A percentile compares a stretch with the other conserved stretches of the same genome.
Conservation (phyloP, 2,797 vertebrate genomes). For the Eremophila alpestris region DNA sequence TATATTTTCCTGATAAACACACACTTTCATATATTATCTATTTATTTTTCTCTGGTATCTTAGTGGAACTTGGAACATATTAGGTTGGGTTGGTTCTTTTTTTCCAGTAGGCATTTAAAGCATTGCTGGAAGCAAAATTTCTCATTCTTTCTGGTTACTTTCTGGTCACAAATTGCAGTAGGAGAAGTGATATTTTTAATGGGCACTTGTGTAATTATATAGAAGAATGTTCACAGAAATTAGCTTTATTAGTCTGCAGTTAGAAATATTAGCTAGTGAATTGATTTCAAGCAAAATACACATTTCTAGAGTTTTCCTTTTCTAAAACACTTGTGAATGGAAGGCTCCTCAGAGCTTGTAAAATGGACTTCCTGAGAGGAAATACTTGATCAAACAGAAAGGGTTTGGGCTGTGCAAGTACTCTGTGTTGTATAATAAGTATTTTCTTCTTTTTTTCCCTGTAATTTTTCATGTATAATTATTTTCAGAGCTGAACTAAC, state of each 20-base stretch:
- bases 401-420: neutral
- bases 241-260: neutral
- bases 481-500: neutral
- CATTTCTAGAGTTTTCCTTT: neutral
- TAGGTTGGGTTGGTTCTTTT: neutral
- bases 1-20: slow-evolving; percentile 13
- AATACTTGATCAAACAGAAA: neutral
- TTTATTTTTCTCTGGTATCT: slow-evolving; percentile 24
- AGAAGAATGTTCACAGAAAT: neutral
- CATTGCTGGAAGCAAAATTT: neutral
- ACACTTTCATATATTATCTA: neutral
- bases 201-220: neutral
- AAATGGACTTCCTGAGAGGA: neutral
- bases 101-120: neutral
- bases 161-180: neutral
- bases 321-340: rapidly evolving
- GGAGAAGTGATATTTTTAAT: neutral
- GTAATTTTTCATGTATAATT: neutral
- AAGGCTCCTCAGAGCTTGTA: neutral
- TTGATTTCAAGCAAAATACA: neutral
- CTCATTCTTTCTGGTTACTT: neutral
- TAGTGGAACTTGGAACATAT: neutral
- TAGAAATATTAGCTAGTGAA: neutral
- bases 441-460: rapidly evolving
- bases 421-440: neutral